phyloP scores from a whole-genome alignment of 2,113 vertebrate genomes.

The Cygnus atratus region DNA sequence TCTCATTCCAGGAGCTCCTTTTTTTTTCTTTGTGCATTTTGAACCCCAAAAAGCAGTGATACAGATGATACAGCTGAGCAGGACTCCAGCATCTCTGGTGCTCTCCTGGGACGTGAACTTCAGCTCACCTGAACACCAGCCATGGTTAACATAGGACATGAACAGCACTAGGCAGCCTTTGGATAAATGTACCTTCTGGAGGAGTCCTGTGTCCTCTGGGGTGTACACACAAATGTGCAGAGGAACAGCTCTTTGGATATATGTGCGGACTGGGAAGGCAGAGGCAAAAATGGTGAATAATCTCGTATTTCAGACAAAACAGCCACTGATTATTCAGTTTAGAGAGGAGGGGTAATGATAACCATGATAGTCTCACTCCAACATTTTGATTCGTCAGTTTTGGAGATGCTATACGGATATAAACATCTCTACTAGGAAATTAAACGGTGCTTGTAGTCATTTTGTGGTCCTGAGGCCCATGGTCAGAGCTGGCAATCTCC shows the following conservation, averaged over 20 bases:
- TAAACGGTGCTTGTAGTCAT: background rate
- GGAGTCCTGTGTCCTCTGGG: background rate
- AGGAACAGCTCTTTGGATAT: background rate
- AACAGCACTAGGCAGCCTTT: background rate
- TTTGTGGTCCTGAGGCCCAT: background rate
- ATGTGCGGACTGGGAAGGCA: background rate
- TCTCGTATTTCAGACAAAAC: background rate
- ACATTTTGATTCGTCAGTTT: background rate
- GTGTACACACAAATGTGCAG: background rate
- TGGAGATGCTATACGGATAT: background rate
- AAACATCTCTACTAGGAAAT: background rate
- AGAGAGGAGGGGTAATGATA: background rate
- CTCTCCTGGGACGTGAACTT: background rate
- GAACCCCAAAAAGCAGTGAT: background rate
- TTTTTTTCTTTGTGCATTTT: background rate
- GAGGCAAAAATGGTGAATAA: background rate
- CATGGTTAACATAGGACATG: background rate
- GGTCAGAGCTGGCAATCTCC: background rate
- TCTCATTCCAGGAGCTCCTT: background rate
- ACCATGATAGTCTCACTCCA: background rate
- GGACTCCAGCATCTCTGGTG: background rate
- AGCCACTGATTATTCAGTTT: background rate
- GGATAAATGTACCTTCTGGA: background rate
- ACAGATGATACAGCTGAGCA: background rate
- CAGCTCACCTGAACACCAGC: background rate